phyloP scores from a whole-genome alignment of 2,797 vertebrate genomes.

The Picus viridis region DNA sequence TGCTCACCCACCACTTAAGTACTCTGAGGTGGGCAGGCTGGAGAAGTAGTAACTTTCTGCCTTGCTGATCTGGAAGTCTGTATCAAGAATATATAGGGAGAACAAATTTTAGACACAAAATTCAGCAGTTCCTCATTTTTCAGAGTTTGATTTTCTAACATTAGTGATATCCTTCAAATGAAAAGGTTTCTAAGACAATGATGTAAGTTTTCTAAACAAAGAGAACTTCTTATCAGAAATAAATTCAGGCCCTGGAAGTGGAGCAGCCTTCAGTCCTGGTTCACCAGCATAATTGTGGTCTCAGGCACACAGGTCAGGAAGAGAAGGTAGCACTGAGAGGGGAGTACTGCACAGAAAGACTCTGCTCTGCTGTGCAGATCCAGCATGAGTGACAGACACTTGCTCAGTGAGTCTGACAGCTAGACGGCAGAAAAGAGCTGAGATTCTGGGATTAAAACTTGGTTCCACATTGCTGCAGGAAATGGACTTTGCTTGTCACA shows the following conservation, averaged over 20 bases:
- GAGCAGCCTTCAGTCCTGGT: neutral
- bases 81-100: rapidly evolving
- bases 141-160: neutral
- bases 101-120: neutral
- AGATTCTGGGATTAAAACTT: neutral
- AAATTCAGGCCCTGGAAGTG: neutral
- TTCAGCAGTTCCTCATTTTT: neutral
- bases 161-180: neutral
- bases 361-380: neutral
- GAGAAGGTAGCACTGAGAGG: neutral
- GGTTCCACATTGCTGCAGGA: neutral
- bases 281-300: neutral
- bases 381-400: neutral
- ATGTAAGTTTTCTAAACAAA: neutral
- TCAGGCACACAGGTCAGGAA: neutral
- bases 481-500: neutral
- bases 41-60: neutral
- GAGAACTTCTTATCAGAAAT: neutral
- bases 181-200: neutral
- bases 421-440: slow-evolving; percentile 61
- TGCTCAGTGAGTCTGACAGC: slow-evolving; percentile 25
- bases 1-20: neutral
- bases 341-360: neutral
- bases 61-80: neutral
- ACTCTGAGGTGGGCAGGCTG: neutral